A percentile compares a stretch with the other conserved stretches of the same genome.
phyloP scores from a whole-genome alignment of 1,140 invertebrate species.

The Asobara japonica region DNA sequence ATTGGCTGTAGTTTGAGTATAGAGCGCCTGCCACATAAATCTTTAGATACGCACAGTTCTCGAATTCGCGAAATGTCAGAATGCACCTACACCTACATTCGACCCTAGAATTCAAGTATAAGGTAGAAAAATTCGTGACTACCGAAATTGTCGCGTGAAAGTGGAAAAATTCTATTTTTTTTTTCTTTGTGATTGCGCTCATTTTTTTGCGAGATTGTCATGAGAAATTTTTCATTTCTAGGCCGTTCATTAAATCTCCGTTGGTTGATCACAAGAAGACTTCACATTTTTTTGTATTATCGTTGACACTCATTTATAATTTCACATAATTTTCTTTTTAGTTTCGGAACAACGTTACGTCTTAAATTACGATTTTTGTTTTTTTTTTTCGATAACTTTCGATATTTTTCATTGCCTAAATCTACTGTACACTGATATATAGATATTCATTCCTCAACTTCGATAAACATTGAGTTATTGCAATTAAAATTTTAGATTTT shows the following conservation, averaged over 20 bases:
- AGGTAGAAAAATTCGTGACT: slow-evolving; percentile 38
- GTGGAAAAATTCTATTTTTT: slow-evolving; percentile 4
- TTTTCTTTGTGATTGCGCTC: slow-evolving; percentile 6
- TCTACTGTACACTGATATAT: slow-evolving; percentile 20
- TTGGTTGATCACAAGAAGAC: neutral
- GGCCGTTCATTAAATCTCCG: slow-evolving; percentile 15
- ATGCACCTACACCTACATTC: slow-evolving; percentile 17
- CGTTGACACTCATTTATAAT: neutral
- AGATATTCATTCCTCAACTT: slow-evolving; percentile 17
- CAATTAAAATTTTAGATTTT: neutral
- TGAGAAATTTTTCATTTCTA: slow-evolving; percentile 28
- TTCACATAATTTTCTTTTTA: neutral
- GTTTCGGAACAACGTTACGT: neutral
- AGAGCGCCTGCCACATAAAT: too few species aligned
- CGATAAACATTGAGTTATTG: neutral
- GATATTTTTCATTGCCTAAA: slow-evolving; percentile 5
- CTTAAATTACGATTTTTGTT: neutral
- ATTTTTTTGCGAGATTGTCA: slow-evolving; percentile 29
- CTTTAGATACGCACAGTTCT: too few species aligned
- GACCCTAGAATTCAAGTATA: slow-evolving; percentile 11
- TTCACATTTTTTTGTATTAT: neutral
- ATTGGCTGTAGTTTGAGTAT: too few species aligned
- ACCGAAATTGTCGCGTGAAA: slow-evolving; percentile 11
- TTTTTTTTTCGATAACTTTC: neutral
- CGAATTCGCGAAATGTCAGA: slow-evolving; percentile 4